Conservation (phyloP, 2,888 invertebrate genomes). For the Philopedon plagiatum region DNA sequence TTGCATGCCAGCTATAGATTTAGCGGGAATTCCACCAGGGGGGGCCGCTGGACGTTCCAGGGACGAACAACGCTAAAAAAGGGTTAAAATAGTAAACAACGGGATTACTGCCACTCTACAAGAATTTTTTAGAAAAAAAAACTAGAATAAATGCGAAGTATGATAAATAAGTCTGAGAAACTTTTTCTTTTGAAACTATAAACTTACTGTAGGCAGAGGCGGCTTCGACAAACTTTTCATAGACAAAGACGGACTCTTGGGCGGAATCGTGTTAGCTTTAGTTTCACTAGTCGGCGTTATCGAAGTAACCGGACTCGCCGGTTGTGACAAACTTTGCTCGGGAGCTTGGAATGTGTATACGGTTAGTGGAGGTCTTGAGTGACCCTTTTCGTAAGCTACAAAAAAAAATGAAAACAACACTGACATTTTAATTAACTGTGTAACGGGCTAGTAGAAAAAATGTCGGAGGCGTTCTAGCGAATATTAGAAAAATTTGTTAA, state of each 20-base stretch:
- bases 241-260: conserved; percentile 67
- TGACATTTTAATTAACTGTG: neutral
- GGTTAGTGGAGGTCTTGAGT: conserved; percentile 87
- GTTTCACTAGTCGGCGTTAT: conserved; percentile 57
- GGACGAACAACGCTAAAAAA: conserved; percentile 82
- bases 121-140: conserved; percentile 10
- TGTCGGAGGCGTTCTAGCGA: too few relatives aligned
- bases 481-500: too few relatives aligned
- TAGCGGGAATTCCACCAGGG: conserved; percentile 71
- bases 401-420: neutral
- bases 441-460: neutral
- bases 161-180: too few relatives aligned
- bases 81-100: too few relatives aligned
- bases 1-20: conserved; percentile 67
- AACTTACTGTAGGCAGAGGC: conserved; percentile 80
- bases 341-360: conserved; percentile 91
- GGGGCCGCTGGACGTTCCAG: conserved; percentile 80
- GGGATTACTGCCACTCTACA: too few relatives aligned
- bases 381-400: conserved; percentile 86
- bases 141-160: too few relatives aligned
- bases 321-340: conserved; percentile 73
- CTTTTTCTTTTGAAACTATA: neutral
- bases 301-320: conserved; percentile 69
- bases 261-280: conserved; percentile 55
- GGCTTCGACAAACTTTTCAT: conserved; percentile 69